Conservation (phyloP, 2,888 invertebrate species). For the Mythimna lalbum region DNA sequence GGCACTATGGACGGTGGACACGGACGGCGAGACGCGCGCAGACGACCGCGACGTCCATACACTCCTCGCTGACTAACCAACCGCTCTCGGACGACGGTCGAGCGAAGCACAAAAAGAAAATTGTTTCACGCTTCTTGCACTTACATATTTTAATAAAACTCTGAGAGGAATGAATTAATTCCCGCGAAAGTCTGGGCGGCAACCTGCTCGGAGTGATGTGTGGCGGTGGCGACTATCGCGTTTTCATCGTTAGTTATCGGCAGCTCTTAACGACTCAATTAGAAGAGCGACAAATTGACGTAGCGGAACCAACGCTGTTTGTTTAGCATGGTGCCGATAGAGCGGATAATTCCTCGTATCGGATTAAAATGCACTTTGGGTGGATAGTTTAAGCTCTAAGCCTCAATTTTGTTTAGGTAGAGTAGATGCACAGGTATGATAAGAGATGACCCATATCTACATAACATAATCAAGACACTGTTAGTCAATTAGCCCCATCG, state of each 20-base stretch:
- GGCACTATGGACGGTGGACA: constrained; percentile 43
- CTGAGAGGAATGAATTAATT: constrained; percentile 86
- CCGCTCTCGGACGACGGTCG: constrained; percentile 73
- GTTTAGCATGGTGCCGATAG: constrained; percentile 45
- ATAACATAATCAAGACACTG: no score
- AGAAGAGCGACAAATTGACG: constrained; percentile 70
- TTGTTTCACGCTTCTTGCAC: constrained; percentile 89
- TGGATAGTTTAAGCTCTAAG: not conserved
- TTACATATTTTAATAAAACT: constrained; percentile 87
- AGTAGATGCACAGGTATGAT: not conserved
- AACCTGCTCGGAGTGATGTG: constrained; percentile 76
- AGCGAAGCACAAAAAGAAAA: constrained; percentile 86
- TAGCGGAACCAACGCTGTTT: constrained; percentile 67
- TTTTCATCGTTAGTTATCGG: constrained; percentile 83
- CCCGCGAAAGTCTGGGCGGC: constrained; percentile 86
- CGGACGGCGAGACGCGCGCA: constrained; percentile 59
- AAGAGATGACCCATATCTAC: not conserved
- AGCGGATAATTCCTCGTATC: constrained; percentile 28
- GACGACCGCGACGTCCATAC: constrained; percentile 80
- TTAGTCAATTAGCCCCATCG: not conserved
- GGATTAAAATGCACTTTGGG: constrained; percentile 24
- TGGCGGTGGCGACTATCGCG: constrained; percentile 79
- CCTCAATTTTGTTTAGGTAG: constrained; percentile 8
- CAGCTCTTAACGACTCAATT: constrained; percentile 78
- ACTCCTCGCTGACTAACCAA: constrained; percentile 83